These are phyloP conservation scores for pig (Sus scrofa) DNA, from an alignment of 2,113 vertebrate species.

Conservation along the genomic window T2T-Sscrofa CM000817.6:126837501-126838000, in stretches of 20 bases:
- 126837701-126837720: neutral
- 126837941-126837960: neutral
- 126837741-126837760: neutral
- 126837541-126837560: neutral
- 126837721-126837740: constrained; percentile 26
- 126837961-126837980: neutral
- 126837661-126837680: neutral
- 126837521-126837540: neutral
- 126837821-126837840: constrained; percentile 46
- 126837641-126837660: neutral
- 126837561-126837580: neutral
- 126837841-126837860: neutral
- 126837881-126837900: neutral
- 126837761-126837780: neutral
- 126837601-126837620: neutral
- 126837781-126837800: constrained; percentile 31
- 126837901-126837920: neutral
- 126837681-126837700: neutral
- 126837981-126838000: neutral
- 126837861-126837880: constrained; percentile 16
- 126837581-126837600: neutral
- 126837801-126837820: constrained; percentile 22
- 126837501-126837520: neutral
- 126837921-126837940: constrained; percentile 14
- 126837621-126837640: neutral